phyloP scores from a whole-genome alignment of 2,888 invertebrate species.

The Tetheella fluctuosa region DNA sequence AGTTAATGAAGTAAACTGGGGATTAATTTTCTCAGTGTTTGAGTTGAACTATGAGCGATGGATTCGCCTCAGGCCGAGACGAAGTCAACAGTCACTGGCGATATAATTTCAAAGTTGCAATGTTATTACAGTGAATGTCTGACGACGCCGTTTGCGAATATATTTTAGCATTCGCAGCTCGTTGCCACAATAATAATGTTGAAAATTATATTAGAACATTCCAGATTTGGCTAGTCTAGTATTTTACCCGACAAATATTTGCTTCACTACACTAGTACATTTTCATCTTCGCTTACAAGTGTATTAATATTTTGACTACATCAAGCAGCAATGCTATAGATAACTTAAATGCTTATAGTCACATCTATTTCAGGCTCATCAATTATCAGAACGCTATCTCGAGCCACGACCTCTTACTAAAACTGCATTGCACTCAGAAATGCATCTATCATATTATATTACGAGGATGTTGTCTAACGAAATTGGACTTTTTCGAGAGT shows the following conservation, averaged over 20 bases:
- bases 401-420: conserved; percentile 38
- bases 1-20: conserved; percentile 59
- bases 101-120: conserved; percentile 61
- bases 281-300: background rate
- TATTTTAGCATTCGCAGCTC: conserved; percentile 43
- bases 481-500: conserved; percentile 43
- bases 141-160: conserved; percentile 36
- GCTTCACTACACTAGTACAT: background rate
- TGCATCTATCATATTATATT: background rate
- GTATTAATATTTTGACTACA: conserved; percentile 6
- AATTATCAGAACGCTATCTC: conserved; percentile 46
- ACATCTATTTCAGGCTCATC: conserved; percentile 40
- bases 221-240: conserved; percentile 33
- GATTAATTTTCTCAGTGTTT: conserved; percentile 66
- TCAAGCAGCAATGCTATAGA: background rate
- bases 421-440: conserved; percentile 3
- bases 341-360: conserved; percentile 20
- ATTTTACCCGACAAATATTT: conserved; percentile 23
- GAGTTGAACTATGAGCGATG: conserved; percentile 61
- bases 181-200: conserved; percentile 37
- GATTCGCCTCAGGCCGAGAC: conserved; percentile 43
- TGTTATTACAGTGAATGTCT: conserved; percentile 50
- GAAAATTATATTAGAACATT: conserved; percentile 38
- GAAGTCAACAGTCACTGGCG: conserved; percentile 50
- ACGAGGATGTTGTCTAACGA: conserved; percentile 21